Conservation (phyloP, 1,140 invertebrate species). For the Acromyrmex charruanus region DNA sequence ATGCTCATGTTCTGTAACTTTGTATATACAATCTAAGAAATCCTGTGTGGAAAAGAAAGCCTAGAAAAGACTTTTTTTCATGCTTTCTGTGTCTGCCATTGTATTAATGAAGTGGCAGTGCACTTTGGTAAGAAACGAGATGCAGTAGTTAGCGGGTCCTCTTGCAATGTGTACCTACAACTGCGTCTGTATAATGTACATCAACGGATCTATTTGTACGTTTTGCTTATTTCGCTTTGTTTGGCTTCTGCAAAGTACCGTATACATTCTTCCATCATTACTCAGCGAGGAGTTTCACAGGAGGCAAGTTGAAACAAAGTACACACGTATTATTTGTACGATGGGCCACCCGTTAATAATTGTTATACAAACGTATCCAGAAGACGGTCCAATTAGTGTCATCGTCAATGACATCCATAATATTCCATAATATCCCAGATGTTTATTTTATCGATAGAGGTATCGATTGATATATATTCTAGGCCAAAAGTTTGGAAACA, state of each 20-base stretch:
- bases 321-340: slow-evolving; percentile 17
- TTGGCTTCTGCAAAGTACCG: background rate
- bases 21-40: background rate
- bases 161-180: background rate
- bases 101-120: background rate
- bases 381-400: background rate
- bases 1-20: background rate
- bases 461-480: no score
- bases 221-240: slow-evolving; percentile 11
- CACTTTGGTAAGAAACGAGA: background rate
- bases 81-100: background rate
- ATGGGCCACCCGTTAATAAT: background rate
- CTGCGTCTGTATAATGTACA: background rate
- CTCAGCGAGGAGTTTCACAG: background rate
- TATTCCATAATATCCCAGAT: no score
- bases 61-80: background rate
- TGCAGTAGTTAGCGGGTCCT: slow-evolving; percentile 3
- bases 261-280: slow-evolving; percentile 38
- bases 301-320: background rate
- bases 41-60: background rate
- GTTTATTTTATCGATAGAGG: no score
- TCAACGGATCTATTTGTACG: slow-evolving; percentile 36
- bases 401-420: background rate
- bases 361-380: background rate
- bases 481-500: no score